Base-by-base conservation (phyloP, 2,113 vertebrate genomes). In the Paralichthys olivaceus region DNA sequence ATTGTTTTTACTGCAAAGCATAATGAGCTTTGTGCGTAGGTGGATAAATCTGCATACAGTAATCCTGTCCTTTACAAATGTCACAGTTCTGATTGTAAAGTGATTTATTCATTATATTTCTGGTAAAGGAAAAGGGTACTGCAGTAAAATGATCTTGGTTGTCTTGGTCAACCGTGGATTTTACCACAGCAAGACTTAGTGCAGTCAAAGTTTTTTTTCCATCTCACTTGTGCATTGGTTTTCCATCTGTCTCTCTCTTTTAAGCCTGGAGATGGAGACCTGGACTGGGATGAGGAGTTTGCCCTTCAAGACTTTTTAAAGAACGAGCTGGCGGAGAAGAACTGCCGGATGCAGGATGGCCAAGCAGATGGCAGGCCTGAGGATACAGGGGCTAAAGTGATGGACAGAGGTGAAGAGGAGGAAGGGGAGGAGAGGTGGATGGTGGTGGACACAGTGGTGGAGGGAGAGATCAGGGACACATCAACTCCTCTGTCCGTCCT, bases 201-300 rank as follows among this genome's bases (percentile, higher is more conserved):
- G 2, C 17, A 1, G 15, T 0, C 17, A 47, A n/a, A n/a, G 4
- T 2, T 6, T 6, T 19, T 17, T 49, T 5, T 17, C 45, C 45
- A 49, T 49, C 45, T 49, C 45, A 49, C 17, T 8, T 47, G 13
- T 47, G 45, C 14, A 17, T 17, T 1, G 14, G 3, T 17, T 34
- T 20, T 76, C 7, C n/a, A 1, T 40, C 11, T n/a, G 1, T 4
- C 9, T 40, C 5, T 14, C 59, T 34, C 43, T 22, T 73, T 34
- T 23, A n/a, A 93, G 92, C 67, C 86, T 22, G 84, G 79, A 40
- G 91, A 91, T 34, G 92, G 17, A 57, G 53, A 93, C 26, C 82
- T 92, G 67, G 91, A 92, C 75, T 91, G 91, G 92, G 92, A 92
- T 1, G 89, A 93, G 70, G 91, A 93, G 75, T 91, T 93, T 23